Base-by-base conservation (phyloP, 2,113 vertebrate species). In the Apus apus region DNA sequence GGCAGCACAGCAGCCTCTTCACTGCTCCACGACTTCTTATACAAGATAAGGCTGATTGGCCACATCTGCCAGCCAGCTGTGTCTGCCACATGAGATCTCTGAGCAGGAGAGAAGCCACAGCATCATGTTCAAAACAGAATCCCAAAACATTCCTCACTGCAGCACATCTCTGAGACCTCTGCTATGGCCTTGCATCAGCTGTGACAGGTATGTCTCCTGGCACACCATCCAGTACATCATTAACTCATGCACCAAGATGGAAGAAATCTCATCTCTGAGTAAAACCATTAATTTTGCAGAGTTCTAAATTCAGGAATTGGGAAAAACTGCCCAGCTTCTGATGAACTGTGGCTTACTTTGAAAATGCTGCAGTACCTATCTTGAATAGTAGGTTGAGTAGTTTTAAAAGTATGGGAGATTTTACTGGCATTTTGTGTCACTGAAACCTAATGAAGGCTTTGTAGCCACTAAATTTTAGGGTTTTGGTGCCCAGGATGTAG, bases 1-100 rank as follows among this genome's bases (percentile, higher is more conserved):
- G 21, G 21, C 78, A 87, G 17, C 30, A 45, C 23, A 50, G 61
- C 34, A 48, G 26, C 45, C 23, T 91, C 71, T 89, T 68, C 62
- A 16, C 9, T 85, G 10, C 40, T 79, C 66, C 13, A 38, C 0
- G 0, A 65, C 27, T 56, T 89, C 70, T 85, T 76, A 48, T 57
- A 61, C 26, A 50, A 83, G 76, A 54, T 45, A 43, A 68, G 34
- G 36, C 73, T 76, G n/a, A 23, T 58, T 60, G 8, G 36, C 32
- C 64, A 73, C 92, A 70, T 87, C 85, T 96, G 87, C 82, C 71
- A 50, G 12, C 40, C 87, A 95, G 78, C 82, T 94, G 82, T 87
- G 66, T 46, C 58, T 46, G 21, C 68, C 2, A 3, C 2, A 0
- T 43, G 53, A 84, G 43, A 57, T 67, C 48, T 53, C 20, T 15